Conservation (phyloP, 1,140 invertebrate species). For the Ips typographus region DNA sequence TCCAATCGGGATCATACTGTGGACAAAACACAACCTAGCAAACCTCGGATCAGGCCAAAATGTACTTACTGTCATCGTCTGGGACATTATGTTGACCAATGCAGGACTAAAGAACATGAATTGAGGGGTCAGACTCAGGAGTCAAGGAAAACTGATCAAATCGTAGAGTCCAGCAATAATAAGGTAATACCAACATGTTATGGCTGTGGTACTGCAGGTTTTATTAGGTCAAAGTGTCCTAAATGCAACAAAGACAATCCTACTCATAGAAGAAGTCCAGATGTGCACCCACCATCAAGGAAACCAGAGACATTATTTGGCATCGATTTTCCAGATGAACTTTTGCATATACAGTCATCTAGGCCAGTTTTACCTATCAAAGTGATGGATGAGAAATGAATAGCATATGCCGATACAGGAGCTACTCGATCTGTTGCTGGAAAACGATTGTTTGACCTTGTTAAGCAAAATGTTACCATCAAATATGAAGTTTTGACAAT, state of each 20-base stretch:
- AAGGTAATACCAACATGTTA: constrained; percentile 5
- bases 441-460: not conserved
- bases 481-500: not conserved
- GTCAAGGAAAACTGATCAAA: not conserved
- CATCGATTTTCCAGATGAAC: too few relatives aligned
- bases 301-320: not conserved
- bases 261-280: not conserved
- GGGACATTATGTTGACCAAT: constrained; percentile 11
- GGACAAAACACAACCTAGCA: not conserved
- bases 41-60: not conserved
- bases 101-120: not conserved
- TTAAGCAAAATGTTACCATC: not conserved
- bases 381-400: not conserved
- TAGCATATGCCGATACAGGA: not conserved
- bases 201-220: too few relatives aligned
- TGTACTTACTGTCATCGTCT: constrained; percentile 5
- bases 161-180: not conserved
- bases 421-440: not conserved
- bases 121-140: not conserved
- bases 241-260: constrained; percentile 4
- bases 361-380: not conserved
- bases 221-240: constrained; percentile 15
- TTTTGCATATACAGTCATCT: too few relatives aligned
- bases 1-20: not conserved
- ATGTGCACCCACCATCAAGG: not conserved